Percentiles rank a stretch among this genome's conserved stretches.
Conservation (phyloP, 2,113 vertebrate species). For the Rhinolophus sinicus region DNA sequence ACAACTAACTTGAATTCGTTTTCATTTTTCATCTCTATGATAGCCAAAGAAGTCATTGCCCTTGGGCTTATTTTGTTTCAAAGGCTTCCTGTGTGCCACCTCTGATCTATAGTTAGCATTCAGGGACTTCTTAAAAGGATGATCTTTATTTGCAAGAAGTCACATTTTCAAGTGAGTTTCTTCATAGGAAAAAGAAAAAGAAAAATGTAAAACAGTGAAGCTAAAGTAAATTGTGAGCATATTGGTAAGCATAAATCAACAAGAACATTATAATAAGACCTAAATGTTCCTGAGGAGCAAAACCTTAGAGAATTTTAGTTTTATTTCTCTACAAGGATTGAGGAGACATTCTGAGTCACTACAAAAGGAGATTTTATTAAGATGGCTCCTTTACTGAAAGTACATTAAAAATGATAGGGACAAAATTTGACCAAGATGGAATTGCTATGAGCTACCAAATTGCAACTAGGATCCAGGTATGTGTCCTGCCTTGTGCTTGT, state of each 20-base stretch:
- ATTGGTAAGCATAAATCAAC: neutral
- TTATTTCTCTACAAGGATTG: neutral
- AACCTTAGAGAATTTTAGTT: neutral
- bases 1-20: slow-evolving; percentile 13
- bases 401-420: neutral
- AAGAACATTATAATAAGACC: neutral
- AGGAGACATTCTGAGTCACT: slow-evolving; percentile 57
- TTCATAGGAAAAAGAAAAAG: neutral
- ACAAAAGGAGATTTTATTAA: slow-evolving; percentile 62
- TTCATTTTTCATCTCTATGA: neutral
- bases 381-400: neutral
- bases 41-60: neutral
- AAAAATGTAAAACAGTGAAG: neutral
- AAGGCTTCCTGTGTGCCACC: neutral
- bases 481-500: slow-evolving; percentile 44
- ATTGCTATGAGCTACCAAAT: neutral
- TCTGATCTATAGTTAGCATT: neutral
- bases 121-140: slow-evolving; percentile 7
- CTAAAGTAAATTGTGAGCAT: slow-evolving; percentile 8
- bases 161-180: neutral
- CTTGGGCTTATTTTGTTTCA: neutral
- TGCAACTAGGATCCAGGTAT: neutral
- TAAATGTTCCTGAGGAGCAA: neutral
- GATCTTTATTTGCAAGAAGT: slow-evolving; percentile 4
- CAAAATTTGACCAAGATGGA: neutral